Evolutionary conservation across 2,888 invertebrate genomes (phyloP), one percentile per base, ranked within the genome.

Genomic region (Stenolophus ochropezus): DNA sequence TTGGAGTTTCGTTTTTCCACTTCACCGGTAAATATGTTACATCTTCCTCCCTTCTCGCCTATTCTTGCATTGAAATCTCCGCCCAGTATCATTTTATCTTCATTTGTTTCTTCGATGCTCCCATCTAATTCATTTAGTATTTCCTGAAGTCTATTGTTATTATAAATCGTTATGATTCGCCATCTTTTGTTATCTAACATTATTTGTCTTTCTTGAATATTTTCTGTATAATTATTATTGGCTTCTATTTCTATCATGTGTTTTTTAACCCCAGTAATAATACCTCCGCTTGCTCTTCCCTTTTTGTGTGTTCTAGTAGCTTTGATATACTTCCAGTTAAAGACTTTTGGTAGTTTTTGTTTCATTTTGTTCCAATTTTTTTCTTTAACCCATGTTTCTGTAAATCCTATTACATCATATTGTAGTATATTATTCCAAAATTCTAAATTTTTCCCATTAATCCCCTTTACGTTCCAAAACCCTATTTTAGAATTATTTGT

Each of bases 121-220:
- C 27, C 65, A 4, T 25, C 16, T 27, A 65, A 25, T 65, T 65
- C 33, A 25, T 65, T 27, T 1, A 27, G 25, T 25, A 65, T 65
- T n/a, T 21, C 14, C 1, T 33, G n/a, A 23, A 61, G 3, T 27
- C 6, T 33, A 4, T 27, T 33, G 16, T 65, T 65, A 16, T 65
- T 65, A 65, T 65, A 65, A n/a, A 65, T 33, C n/a, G 65, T 65
- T 65, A 65, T n/a, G n/a, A 65, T 65, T n/a, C 33, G 11, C 65
- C 25, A 33, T 25, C 5, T 27, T 33, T 25, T 14, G 4, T n/a
- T 27, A 14, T 33, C 65, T 6, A 27, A 11, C 4, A 23, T 6
- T 65, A 65, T 65, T 5, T 33, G 25, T 65, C 65, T 65, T 65
- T 65, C 65, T 14, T 65, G 65, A 2, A 65, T 14, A 27, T 65